These are phyloP conservation scores for Prosopocoilus inquinatus DNA, from an alignment of 2,888 invertebrate genomes.

Conservation along the genomic window DNA sequence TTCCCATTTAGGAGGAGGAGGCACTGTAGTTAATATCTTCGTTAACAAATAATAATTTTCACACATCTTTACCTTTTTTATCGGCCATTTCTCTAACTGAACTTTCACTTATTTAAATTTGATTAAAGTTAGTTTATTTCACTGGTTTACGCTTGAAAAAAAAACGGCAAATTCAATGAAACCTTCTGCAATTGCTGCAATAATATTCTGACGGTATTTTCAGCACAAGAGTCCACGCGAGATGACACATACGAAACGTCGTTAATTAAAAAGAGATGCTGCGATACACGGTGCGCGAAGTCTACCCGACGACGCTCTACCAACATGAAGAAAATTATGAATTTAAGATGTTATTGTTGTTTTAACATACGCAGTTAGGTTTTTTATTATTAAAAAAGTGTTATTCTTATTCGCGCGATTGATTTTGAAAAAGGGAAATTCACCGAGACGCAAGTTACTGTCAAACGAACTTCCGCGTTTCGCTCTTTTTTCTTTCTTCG, in stretches of 20 bases:
- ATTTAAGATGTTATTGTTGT: too few species aligned
- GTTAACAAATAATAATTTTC: slow-evolving; percentile 4
- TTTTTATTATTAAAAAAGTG: neutral
- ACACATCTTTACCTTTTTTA: slow-evolving; percentile 38
- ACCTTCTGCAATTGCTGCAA: slow-evolving; percentile 15
- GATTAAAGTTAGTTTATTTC: slow-evolving; percentile 3
- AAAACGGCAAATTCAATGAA: slow-evolving; percentile 14
- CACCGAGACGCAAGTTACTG: neutral
- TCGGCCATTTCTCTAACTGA: slow-evolving; percentile 32
- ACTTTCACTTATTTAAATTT: slow-evolving; percentile 12
- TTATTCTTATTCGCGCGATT: neutral
- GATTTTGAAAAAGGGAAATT: neutral
- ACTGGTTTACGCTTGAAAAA: slow-evolving; percentile 10
- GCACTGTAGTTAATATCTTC: neutral
- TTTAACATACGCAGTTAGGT: too few species aligned
- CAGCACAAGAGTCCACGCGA: slow-evolving; percentile 12
- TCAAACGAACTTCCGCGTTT: neutral
- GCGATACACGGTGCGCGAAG: too few species aligned
- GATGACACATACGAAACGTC: slow-evolving; percentile 6
- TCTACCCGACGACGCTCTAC: too few species aligned
- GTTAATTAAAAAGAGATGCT: slow-evolving; percentile 10
- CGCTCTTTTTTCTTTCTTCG: slow-evolving; percentile 14
- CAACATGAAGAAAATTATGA: too few species aligned
- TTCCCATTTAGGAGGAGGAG: neutral
- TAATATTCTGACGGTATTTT: slow-evolving; percentile 21